Evolutionary conservation across 1,140 invertebrate genomes (phyloP), one percentile per base, ranked within the genome.

Genomic region (Heliconius eleuchia): DNA sequence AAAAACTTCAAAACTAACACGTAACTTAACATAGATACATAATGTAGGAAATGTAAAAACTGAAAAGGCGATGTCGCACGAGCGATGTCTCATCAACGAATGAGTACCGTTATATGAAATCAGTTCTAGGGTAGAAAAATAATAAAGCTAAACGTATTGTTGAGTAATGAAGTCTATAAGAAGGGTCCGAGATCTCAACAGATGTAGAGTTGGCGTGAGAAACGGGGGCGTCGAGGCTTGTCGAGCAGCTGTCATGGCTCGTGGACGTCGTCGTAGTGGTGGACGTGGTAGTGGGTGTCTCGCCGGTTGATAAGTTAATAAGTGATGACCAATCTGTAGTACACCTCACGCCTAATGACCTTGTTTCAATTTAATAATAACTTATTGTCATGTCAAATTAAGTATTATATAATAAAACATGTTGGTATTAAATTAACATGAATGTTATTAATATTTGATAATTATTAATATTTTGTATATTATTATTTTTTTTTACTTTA

Each of bases 81-180:
- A 82, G 80, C 85, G 86, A 82, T 77, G 83, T 83, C 86, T 80
- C 81, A 78, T 74, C 81, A 74, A 74, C 81, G 89, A 90, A 87
- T 90, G 89, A 87, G 84, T 86, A 80, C 86, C 85, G 88, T 88
- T 90, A 88, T 83, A 80, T 83, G 79, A 88, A 90, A 90, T 90
- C 89, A 86, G 80, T 80, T 86, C 84, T 80, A 78, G 85, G 87
- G 87, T 85, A 79, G 83, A 85, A 86, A 88, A 89, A 88, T 88
- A 88, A 89, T 87, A 88, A 84, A 82, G 78, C 77, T 82, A 85
- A 79, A 80, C 84, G 82, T 85, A 87, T 87, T 87, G 80, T 87
- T 87, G 86, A 86, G 83, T 86, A 86, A 84, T 86, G 79, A 86
- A 86, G 82, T 84, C 83, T 84, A 73, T 84, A 86, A 88, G 87